Evolutionary conservation across 1,140 invertebrate species (phyloP).

Genomic region (Bombus sylvicola): DNA sequence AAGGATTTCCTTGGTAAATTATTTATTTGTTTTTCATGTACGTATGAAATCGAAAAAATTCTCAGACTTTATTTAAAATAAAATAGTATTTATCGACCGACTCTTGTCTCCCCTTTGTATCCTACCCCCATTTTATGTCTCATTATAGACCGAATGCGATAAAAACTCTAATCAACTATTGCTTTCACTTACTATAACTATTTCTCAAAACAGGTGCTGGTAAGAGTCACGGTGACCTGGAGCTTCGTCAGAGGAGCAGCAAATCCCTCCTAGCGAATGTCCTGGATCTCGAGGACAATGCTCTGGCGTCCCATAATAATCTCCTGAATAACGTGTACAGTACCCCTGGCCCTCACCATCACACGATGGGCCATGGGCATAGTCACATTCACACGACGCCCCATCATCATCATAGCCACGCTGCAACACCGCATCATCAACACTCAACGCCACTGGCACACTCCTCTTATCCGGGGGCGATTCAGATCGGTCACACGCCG

Average conservation of each 20-base stretch:
- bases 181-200: neutral
- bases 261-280: conserved; percentile 97
- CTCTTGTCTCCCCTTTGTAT: neutral
- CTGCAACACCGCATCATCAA: conserved; percentile 80
- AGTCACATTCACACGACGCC: conserved; percentile 80
- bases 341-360: conserved; percentile 80
- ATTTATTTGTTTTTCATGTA: neutral
- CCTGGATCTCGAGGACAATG: conserved; percentile 93
- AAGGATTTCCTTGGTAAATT: neutral
- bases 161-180: neutral
- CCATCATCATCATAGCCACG: conserved; percentile 80
- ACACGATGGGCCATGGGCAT: conserved; percentile 77
- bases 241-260: conserved; percentile 88
- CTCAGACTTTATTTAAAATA: neutral
- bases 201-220: conserved; percentile 76
- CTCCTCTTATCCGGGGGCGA: conserved; percentile 74
- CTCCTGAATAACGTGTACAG: conserved; percentile 81
- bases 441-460: conserved; percentile 77
- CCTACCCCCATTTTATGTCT: neutral
- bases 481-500: conserved; percentile 80
- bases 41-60: neutral
- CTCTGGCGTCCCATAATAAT: conserved; percentile 81
- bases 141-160: neutral
- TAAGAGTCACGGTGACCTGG: conserved; percentile 87
- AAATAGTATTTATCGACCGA: neutral